Evolutionary conservation across 2,113 vertebrate species (phyloP).

Genomic region (Microcebus ravelobensis): DNA sequence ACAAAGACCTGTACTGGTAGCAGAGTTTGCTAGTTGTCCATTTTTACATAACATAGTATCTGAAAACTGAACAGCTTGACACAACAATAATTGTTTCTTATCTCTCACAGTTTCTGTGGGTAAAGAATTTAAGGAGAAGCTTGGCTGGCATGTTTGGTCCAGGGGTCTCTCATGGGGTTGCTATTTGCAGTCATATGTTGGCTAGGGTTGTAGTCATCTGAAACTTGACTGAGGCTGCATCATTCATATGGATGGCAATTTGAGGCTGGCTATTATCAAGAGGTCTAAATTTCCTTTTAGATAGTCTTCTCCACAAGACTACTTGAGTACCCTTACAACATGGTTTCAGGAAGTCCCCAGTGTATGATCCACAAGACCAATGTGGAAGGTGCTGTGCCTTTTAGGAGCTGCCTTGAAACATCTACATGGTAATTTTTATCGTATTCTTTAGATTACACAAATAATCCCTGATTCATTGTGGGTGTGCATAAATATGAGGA

Average conservation of each 20-base stretch:
- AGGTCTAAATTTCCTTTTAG: neutral
- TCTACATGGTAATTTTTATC: neutral
- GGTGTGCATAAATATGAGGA: neutral
- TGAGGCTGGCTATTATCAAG: neutral
- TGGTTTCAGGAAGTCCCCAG: neutral
- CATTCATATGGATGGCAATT: neutral
- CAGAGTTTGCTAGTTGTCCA: neutral
- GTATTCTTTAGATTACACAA: neutral
- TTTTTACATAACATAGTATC: neutral
- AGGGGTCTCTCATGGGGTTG: neutral
- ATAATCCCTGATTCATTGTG: neutral
- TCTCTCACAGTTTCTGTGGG: neutral
- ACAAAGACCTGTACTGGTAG: neutral
- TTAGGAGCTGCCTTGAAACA: neutral
- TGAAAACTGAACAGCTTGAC: neutral
- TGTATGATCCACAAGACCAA: neutral
- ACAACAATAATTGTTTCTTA: neutral
- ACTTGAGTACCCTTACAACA: neutral
- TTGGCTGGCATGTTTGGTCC: neutral
- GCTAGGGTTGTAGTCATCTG: neutral
- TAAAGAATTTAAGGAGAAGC: neutral
- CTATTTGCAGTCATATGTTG: neutral
- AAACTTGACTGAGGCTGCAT: neutral
- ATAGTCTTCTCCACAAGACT: neutral
- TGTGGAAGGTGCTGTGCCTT: neutral